Conservation (phyloP, 1,140 invertebrate genomes). For the Sycophaga agraensis region DNA sequence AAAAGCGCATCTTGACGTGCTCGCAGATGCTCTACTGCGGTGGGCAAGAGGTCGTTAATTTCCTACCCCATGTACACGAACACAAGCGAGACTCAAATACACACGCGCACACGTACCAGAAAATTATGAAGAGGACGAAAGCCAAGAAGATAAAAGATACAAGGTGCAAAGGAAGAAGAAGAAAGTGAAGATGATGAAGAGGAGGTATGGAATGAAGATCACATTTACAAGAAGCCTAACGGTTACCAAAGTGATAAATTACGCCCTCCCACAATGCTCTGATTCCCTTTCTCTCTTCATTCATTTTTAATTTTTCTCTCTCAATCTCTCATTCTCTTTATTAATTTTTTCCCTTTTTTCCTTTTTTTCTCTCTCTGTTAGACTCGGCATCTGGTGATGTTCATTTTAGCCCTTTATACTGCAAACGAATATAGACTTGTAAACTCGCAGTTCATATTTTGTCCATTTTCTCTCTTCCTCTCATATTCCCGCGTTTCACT, state of each 20-base stretch:
- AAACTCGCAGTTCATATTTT: too few relatives aligned
- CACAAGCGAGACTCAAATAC: neutral
- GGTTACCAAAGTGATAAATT: neutral
- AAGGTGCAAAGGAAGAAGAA: neutral
- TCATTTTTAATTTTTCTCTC: neutral
- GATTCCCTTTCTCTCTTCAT: neutral
- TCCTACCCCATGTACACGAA: neutral
- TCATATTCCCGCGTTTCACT: neutral
- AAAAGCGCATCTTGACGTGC: slow-evolving; percentile 89
- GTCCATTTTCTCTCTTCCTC: too few relatives aligned
- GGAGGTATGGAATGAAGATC: neutral
- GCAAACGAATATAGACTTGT: too few relatives aligned
- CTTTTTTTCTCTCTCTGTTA: neutral
- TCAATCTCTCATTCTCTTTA: neutral
- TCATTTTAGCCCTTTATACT: neutral
- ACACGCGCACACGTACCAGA: neutral
- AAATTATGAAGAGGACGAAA: neutral
- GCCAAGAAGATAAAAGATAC: neutral
- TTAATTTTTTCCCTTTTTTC: neutral
- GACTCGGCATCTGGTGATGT: too few relatives aligned
- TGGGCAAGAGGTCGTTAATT: slow-evolving; percentile 87
- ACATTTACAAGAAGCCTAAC: neutral
- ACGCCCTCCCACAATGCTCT: neutral
- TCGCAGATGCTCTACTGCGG: slow-evolving; percentile 87
- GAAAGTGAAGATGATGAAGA: neutral